phyloP scores from a whole-genome alignment of 2,113 vertebrate genomes.

The Catharus minimus region DNA sequence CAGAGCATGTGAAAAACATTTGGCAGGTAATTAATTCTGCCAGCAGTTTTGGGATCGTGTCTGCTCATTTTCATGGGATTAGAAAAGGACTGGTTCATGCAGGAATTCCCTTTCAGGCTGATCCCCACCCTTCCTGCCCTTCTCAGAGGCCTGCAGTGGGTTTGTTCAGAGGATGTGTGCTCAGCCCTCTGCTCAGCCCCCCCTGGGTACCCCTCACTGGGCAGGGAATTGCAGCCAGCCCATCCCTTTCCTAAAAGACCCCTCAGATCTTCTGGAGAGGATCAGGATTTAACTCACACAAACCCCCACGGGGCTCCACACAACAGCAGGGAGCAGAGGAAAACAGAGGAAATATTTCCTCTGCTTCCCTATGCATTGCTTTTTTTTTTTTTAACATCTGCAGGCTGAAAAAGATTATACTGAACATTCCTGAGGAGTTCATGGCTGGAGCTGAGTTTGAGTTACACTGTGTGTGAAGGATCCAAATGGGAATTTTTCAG shows the following conservation, averaged over 20 bases:
- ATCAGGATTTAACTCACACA: background rate
- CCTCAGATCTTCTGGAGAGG: background rate
- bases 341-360: background rate
- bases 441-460: background rate
- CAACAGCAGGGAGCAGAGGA: background rate
- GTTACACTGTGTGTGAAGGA: background rate
- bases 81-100: background rate
- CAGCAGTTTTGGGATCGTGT: background rate
- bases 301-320: background rate
- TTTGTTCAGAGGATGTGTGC: background rate
- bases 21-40: background rate
- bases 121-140: background rate
- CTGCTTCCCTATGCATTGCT: background rate
- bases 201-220: fast-evolving
- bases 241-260: background rate
- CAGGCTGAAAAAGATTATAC: background rate
- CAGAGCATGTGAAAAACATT: background rate
- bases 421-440: background rate
- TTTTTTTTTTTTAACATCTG: background rate
- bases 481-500: background rate
- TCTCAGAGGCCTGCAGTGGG: background rate
- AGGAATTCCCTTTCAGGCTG: background rate
- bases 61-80: background rate
- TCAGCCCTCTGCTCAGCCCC: background rate
- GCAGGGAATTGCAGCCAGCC: background rate